Evolutionary conservation across 2,113 vertebrate species (phyloP), one percentile per base, ranked within the genome.

Genomic region (Bujurquina vittata): DNA sequence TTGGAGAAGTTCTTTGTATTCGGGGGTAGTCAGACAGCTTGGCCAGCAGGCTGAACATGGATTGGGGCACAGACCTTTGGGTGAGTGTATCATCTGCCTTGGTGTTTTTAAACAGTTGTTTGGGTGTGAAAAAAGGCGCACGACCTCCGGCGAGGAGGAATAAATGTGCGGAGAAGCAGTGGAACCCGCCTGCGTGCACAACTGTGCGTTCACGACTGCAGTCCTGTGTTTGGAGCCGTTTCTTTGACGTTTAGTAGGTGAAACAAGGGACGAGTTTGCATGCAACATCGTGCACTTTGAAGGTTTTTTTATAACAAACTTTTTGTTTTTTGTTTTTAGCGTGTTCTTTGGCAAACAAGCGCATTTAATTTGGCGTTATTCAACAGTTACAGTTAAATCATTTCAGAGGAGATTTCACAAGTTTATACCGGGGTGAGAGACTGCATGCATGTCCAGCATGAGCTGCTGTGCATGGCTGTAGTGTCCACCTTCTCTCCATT

Each of bases 21-120:
- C 91, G 73, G 89, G 89, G 85, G 79, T 14, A 83, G 91, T 78
- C 78, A 81, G 58, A 76, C 87, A 73, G 85, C 78, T 87, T 80
- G 89, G 84, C 78, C 88, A 33, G 65, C 89, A 81, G 81, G 86
- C 84, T 80, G 86, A 94, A 89, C 93, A 96, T 96, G 96, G 95
- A 96, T 90, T 96, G 96, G 96, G 96, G 96, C 75, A 95, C 95
- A 4, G 96, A 96, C 75, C 95, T 96, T 33, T 96, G 96, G 96
- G 96, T 96, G 92, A 96, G 96, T 95, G 73, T 31, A 15, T 65
- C 80, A 37, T 77, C 58, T 57, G 29, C 14, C 15, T 72, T 40
- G 17, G 12, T 11, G 5, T 3, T 11, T 69, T 52, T 49, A 52
- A 69, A 4, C 31, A 5, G 23, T 3, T 15, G 10, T 22, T 49